Conservation (phyloP, 2,113 vertebrate species). For the Odontophorus gujanensis region DNA sequence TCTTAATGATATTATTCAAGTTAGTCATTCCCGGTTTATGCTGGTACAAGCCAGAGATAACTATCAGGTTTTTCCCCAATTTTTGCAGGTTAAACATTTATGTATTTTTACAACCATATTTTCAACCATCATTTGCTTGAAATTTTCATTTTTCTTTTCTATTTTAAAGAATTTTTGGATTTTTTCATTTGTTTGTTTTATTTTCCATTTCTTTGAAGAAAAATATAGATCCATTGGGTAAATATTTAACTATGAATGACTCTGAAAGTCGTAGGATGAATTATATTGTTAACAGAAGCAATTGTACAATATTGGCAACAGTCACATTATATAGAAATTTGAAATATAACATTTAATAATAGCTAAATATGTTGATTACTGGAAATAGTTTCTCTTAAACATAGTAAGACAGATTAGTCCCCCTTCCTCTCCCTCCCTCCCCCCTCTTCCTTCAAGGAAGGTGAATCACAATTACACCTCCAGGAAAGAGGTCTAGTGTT, state of each 20-base stretch:
- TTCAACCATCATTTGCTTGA: not conserved
- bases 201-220: not conserved
- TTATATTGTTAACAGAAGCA: slow-evolving; percentile 66
- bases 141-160: not conserved
- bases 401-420: slow-evolving; percentile 7
- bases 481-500: slow-evolving; percentile 62
- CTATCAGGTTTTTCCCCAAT: not conserved
- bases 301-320: slow-evolving; percentile 52
- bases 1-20: not conserved
- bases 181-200: not conserved
- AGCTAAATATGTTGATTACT: slow-evolving; percentile 50
- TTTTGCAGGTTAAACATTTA: not conserved
- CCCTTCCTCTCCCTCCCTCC: not conserved
- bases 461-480: slow-evolving; percentile 40
- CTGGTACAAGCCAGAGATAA: not conserved
- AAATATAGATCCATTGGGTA: slow-evolving; percentile 18
- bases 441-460: not conserved
- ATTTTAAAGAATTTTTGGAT: not conserved
- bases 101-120: not conserved
- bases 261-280: slow-evolving; percentile 48
- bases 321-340: slow-evolving; percentile 51
- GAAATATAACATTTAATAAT: slow-evolving; percentile 59
- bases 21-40: not conserved
- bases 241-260: slow-evolving; percentile 61
- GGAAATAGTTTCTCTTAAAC: slow-evolving; percentile 52